Evolutionary conservation across 1,140 invertebrate species (phyloP).

Genomic region (Tenebrio molitor): DNA sequence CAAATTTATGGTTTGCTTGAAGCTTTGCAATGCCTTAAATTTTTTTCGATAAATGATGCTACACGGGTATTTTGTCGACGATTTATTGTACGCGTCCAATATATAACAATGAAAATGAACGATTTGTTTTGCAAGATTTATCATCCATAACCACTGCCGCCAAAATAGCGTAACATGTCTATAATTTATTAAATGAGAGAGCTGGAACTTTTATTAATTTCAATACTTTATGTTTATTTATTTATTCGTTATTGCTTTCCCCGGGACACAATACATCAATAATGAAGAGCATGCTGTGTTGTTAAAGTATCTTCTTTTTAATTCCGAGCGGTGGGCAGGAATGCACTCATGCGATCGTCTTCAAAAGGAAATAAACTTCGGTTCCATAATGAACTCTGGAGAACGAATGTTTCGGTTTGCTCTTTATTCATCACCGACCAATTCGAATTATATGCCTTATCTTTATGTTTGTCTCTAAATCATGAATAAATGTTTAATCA

Average conservation of each 20-base stretch:
- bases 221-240: slow-evolving; percentile 14
- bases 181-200: slow-evolving; percentile 45
- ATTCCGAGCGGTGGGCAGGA: slow-evolving; percentile 3
- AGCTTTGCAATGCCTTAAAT: too few species aligned
- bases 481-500: too few species aligned
- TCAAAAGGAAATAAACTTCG: slow-evolving; percentile 22
- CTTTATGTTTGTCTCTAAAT: too few species aligned
- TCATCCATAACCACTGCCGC: slow-evolving; percentile 9
- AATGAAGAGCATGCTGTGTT: slow-evolving; percentile 29
- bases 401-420: slow-evolving; percentile 20
- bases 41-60: too few species aligned
- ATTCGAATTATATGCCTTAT: too few species aligned
- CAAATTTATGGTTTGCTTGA: too few species aligned
- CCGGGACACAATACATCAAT: slow-evolving; percentile 33
- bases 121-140: slow-evolving; percentile 20
- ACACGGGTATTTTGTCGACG: too few species aligned
- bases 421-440: neutral
- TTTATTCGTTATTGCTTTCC: slow-evolving; percentile 22
- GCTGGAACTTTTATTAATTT: slow-evolving; percentile 24
- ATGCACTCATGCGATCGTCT: slow-evolving; percentile 33
- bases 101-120: neutral
- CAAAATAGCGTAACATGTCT: slow-evolving; percentile 26
- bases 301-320: slow-evolving; percentile 27
- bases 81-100: too few species aligned
- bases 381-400: slow-evolving; percentile 9